Conservation (phyloP, 2,888 invertebrate genomes). For the Tetrapedia diversipes region DNA sequence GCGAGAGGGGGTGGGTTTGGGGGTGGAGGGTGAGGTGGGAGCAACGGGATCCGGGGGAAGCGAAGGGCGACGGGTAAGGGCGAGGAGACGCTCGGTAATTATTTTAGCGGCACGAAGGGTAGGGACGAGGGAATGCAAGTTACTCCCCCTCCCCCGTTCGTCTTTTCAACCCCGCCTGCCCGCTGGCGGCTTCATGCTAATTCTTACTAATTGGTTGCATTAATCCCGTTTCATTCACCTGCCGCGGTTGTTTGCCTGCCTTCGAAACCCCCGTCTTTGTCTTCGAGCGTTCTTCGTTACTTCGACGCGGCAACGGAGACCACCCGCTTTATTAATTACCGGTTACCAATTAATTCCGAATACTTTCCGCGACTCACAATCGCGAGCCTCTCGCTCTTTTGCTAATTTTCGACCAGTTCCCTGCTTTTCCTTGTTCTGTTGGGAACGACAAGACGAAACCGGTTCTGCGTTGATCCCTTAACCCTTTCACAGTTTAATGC, state of each 20-base stretch:
- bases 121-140: constrained; percentile 33
- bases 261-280: constrained; percentile 21
- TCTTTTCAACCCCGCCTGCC: constrained; percentile 4
- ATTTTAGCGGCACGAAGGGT: constrained; percentile 52
- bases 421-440: too few relatives aligned
- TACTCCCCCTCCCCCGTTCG: constrained; percentile 8
- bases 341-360: constrained; percentile 2
- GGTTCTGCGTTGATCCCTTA: too few relatives aligned
- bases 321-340: background rate
- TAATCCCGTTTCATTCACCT: constrained; percentile 66
- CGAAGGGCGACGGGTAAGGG: background rate
- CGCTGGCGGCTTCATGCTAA: constrained; percentile 60
- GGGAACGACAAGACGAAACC: too few relatives aligned
- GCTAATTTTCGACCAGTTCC: too few relatives aligned
- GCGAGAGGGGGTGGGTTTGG: background rate
- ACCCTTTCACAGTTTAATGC: too few relatives aligned
- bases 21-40: background rate
- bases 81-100: constrained; percentile 57
- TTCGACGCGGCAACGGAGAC: fast-evolving
- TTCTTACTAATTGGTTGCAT: constrained; percentile 73
- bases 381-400: background rate
- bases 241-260: constrained; percentile 37
- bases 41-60: background rate
- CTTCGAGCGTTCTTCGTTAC: background rate
- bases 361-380: background rate